Evolutionary conservation across 1,140 invertebrate genomes (phyloP), one percentile per base, ranked within the genome.

Genomic region (Danaus plexippus): DNA sequence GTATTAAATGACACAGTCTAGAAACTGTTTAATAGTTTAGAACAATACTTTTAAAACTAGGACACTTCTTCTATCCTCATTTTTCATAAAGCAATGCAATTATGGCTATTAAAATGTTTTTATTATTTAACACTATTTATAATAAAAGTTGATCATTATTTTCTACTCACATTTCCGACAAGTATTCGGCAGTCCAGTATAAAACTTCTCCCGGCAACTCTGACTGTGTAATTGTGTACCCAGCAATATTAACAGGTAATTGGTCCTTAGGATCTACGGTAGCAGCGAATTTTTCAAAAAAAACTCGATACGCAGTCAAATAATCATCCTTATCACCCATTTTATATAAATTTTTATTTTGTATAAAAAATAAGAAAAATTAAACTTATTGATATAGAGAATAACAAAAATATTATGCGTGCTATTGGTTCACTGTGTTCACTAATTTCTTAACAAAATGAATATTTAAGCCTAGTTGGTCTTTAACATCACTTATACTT

Each of bases 161-260:
- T 59, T 32, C 44, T 54, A 68, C 91, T 93, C 85, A 94, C 93
- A 91, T 93, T 81, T 92, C 90, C 69, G 91, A 90, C 51, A 95
- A 88, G 86, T 94, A 95, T 75, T 94, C 92, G 47, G 92, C 89
- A 45, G 90, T 90, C 90, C 93, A 94, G 76, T 93, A 92, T 54
- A 94, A 89, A 52, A 94, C 90, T 85, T 94, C 93, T 42, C 93
- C 93, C 66, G 90, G 88, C 47, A 95, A 80, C 83, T 95, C 94
- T 10, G 85, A 75, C 65, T 92, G 89, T 12, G 89, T 89, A 43
- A 95, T 89, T 53, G 91, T 90, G 74, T 92, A 91, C 54, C 89
- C 90, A 41, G 89, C 89, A 49, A 93, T 91, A 75, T 92, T 91
- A 10, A 94, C 90, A 45, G 93, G 93, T 66, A 94, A 81, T 66